Percentiles rank a stretch among this genome's conserved stretches.
Conservation (phyloP, 2,888 invertebrate species). For the Chymomyza amoena region DNA sequence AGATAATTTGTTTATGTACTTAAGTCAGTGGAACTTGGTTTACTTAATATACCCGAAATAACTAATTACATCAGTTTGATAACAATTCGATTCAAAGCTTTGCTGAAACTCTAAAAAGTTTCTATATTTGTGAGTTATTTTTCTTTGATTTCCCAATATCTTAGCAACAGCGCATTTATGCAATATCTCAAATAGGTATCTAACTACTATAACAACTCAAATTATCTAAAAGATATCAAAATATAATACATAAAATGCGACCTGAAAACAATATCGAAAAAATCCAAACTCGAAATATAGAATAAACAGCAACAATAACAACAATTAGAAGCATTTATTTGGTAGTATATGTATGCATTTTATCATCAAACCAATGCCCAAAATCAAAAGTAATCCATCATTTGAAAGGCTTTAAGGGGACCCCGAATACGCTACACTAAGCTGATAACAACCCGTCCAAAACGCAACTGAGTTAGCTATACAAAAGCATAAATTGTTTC, state of each 20-base stretch:
- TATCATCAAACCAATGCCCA: slow-evolving; percentile 61
- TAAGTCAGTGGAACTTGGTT: neutral
- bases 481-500: slow-evolving; percentile 67
- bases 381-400: slow-evolving; percentile 70
- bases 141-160: neutral
- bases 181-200: neutral
- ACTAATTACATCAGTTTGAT: neutral
- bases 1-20: too few relatives aligned
- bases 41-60: neutral
- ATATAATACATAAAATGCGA: neutral
- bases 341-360: slow-evolving; percentile 39
- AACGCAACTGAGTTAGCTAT: slow-evolving; percentile 31
- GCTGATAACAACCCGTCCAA: slow-evolving; percentile 46
- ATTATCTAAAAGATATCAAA: slow-evolving; percentile 1
- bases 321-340: slow-evolving; percentile 59
- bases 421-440: slow-evolving; percentile 44
- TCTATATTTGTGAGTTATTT: too few relatives aligned
- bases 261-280: slow-evolving; percentile 1
- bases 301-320: slow-evolving; percentile 23
- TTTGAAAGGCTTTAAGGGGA: slow-evolving; percentile 64
- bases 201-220: neutral
- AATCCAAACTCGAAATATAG: neutral
- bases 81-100: neutral
- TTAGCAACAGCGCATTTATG: too few relatives aligned
- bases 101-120: neutral